Conservation (phyloP, 2,113 vertebrate species). For the Cisticola juncidis region DNA sequence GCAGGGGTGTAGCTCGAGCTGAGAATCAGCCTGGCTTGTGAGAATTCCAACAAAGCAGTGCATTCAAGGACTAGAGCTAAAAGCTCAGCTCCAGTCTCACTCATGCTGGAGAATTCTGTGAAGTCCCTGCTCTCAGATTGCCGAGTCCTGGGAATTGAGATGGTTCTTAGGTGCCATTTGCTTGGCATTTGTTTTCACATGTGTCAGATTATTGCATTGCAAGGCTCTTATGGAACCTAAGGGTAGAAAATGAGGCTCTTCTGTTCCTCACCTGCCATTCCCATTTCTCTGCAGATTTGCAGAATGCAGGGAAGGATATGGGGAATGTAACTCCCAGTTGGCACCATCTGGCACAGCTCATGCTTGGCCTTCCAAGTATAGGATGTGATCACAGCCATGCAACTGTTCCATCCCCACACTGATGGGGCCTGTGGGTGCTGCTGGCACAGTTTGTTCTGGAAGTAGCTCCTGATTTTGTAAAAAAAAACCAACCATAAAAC, state of each 20-base stretch:
- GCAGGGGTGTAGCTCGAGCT: not conserved
- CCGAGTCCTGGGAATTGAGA: not conserved
- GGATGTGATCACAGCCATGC: not conserved
- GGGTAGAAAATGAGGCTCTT: not conserved
- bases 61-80: not conserved
- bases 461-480: not conserved
- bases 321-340: not conserved
- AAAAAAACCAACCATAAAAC: not conserved
- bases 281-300: not conserved
- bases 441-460: not conserved
- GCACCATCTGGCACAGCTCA: not conserved
- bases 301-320: not conserved
- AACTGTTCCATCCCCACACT: not conserved
- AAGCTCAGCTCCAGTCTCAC: not conserved
- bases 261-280: not conserved
- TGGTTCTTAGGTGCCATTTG: rapidly evolving
- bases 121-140: not conserved
- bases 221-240: not conserved
- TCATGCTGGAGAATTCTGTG: not conserved
- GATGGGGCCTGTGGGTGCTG: not conserved
- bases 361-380: not conserved
- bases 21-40: not conserved
- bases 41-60: not conserved
- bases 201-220: not conserved
- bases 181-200: not conserved